Base-by-base conservation (phyloP, 2,113 vertebrate species). In the Columba janthina region DNA sequence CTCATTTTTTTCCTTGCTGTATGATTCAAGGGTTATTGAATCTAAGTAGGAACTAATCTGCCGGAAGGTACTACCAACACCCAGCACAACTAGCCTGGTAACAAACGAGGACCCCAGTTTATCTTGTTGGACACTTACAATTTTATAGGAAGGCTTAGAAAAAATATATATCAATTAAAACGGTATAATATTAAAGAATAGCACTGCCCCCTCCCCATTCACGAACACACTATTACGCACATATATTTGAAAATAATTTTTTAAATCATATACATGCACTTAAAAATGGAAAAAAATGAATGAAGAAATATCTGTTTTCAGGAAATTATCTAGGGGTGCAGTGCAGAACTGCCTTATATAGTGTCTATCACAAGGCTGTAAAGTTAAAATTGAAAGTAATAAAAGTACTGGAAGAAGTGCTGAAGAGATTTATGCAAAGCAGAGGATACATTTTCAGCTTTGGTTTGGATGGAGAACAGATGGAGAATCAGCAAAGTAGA, bases 391-490 rank as follows among this genome's bases (percentile, higher is more conserved):
- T 72, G n/a, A 71, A 89, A 91, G 57, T 48, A 89, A 82, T 75
- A 78, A 85, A 84, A 94, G 69, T 58, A 56, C 32, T 65, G 66
- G 76, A 89, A 86, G 76, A 89, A 94, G 17, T 57, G 70, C 44
- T 78, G 70, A 71, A 94, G 40, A 92, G 70, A 97, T 92, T 87
- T 72, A 94, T 90, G 70, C 73, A 94, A 94, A 96, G 44, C 62
- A 87, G 61, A 91, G 74, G 87, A 95, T 65, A 84, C 73, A 85
- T 96, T 84, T 94, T 89, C 87, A 85, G 79, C 48, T 92, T 95
- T 85, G 73, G 62, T 95, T 92, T 95, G 77, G 89, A 94, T 87
- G 48, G 57, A 89, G 91, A 96, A 95, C 94, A 94, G 94, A 96
- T 95, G 94, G 91, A 89, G 86, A 87, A 94, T 78, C 84, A 69